Evolutionary conservation across 2,888 invertebrate genomes (phyloP).

Genomic region (Tenthredo amoena): DNA sequence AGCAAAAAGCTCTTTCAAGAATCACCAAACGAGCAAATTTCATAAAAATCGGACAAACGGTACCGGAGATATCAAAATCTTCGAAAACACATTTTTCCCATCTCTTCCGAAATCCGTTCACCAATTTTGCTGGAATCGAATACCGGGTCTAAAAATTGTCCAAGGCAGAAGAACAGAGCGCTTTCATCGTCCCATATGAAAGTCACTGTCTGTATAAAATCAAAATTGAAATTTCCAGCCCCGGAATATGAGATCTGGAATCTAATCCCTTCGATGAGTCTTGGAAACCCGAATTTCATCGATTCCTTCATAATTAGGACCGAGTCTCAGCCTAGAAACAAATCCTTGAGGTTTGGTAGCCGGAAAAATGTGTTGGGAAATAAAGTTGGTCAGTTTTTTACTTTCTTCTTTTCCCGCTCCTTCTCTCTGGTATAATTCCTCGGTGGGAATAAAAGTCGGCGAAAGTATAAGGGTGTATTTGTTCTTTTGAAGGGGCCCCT

Average conservation of each 20-base stretch:
- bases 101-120: neutral
- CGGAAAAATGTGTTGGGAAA: neutral
- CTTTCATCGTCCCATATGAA: neutral
- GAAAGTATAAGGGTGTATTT: slow-evolving; percentile 6
- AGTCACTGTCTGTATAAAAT: neutral
- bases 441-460: neutral
- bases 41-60: too few species aligned
- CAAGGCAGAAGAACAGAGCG: neutral
- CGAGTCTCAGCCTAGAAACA: neutral
- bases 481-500: neutral
- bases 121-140: neutral
- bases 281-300: neutral
- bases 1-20: neutral
- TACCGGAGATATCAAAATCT: neutral
- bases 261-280: neutral
- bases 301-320: neutral
- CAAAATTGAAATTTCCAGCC: neutral
- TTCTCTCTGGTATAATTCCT: neutral
- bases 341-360: neutral
- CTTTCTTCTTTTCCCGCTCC: neutral
- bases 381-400: neutral
- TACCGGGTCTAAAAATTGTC: neutral
- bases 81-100: neutral
- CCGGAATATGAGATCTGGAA: neutral
- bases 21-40: neutral